These are phyloP conservation scores for Hyles vespertilio DNA, from an alignment of 1,140 invertebrate genomes.

Conservation along the genomic window DNA sequence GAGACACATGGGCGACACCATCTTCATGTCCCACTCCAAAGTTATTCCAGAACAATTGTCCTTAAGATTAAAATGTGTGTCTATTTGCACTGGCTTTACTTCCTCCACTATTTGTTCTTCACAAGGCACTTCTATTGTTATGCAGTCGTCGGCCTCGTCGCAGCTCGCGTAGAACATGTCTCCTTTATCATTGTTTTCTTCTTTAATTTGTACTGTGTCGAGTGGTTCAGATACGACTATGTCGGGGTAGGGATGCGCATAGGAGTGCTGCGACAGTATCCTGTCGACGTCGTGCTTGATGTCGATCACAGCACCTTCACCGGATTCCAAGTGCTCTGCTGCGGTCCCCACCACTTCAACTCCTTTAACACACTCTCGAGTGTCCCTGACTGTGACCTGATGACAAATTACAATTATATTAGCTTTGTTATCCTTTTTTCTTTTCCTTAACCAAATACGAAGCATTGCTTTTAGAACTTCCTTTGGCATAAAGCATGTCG, in stretches of 20 bases:
- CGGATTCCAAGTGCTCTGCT: conserved; percentile 88
- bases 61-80: conserved; percentile 53
- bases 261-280: conserved; percentile 71
- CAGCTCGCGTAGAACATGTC: conserved; percentile 82
- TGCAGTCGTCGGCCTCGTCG: conserved; percentile 82
- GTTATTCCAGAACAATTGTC: conserved; percentile 55
- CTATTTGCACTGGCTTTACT: conserved; percentile 51
- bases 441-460: too few relatives aligned
- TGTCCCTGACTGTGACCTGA: conserved; percentile 50
- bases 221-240: conserved; percentile 13
- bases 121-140: conserved; percentile 82
- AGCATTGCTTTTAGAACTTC: too few relatives aligned
- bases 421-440: too few relatives aligned
- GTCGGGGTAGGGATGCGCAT: conserved; percentile 71
- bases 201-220: conserved; percentile 49
- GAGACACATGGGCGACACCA: conserved; percentile 66
- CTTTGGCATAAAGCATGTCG: too few relatives aligned
- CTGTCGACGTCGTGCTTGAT: conserved; percentile 68
- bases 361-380: conserved; percentile 60
- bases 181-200: conserved; percentile 69
- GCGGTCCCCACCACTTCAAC: conserved; percentile 85
- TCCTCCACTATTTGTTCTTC: conserved; percentile 78
- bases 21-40: conserved; percentile 67
- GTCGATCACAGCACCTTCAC: conserved; percentile 76
- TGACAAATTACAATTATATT: conserved; percentile 19